Base-by-base conservation (phyloP, 1,140 invertebrate species). In the Limonius californicus region DNA sequence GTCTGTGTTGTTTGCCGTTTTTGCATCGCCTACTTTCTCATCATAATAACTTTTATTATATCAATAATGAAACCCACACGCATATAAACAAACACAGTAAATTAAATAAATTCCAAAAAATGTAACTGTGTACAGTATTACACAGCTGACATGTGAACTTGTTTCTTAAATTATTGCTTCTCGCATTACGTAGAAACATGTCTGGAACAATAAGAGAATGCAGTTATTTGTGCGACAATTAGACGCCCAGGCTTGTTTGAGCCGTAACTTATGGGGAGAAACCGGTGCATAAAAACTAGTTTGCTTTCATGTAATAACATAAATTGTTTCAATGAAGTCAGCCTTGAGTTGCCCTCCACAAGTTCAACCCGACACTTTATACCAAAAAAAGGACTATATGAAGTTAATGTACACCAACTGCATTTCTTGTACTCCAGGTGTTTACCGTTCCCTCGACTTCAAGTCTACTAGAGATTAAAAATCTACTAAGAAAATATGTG, bases 221-320 rank as follows among this genome's bases (percentile, higher is more conserved):
- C 53, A 55, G 53, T 55, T 55, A 32, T 55, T 55, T 32, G 27
- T 55, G 53, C 53, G 53, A 55, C 53, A 55, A 55, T 55, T 55
- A 55, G 53, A 55, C 53, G 53, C 53, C 53, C 53, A 55, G 9
- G 53, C 53, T 55, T 55, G 53, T 32, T 54, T 55, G 14, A 55
- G 27, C 15, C 11, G 20, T 55, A 55, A 55, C 53, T 55, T 55
- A 55, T 32, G 53, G 53, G 53, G 12, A 55, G 21, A 50, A 55
- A 42, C 32, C 56, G 39, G 30, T 57, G 18, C 30, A 57, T 57
- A 57, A 57, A 57, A 39, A 43, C 56, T 57, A 42, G 30, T 19
- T 57, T 57, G 23, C 56, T 57, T 57, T 57, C 56, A 57, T 57
- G 56, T 57, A 57, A 57, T 57, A 43, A 35, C 32, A 57, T 57